Evolutionary conservation across 30 jellyfish, hydroid and myxozoan species (phyloP), one percentile per base, ranked within the genome.

Genomic region (Aurelia sp.): DNA sequence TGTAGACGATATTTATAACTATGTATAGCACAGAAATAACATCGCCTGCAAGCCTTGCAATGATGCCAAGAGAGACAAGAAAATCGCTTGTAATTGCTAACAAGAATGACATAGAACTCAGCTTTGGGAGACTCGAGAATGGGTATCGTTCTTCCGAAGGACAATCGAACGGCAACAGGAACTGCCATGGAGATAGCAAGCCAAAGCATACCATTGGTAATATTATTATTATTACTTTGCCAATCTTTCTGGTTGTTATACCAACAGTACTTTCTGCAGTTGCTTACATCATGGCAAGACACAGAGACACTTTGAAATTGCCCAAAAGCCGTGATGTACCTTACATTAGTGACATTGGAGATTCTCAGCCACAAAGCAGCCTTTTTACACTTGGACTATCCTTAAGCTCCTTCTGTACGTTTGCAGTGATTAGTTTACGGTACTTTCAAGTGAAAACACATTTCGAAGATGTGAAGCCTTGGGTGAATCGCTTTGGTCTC

Each of bases 281-380:
- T 20, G 91, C 97, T 9, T 91, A 37, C 74, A 12, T 74, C 62
- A 68, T 71, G 47, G 87, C 95, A 23, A 27, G 50, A 4, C 52
- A 37, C 60, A 40, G n/a, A 53, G 74, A 59, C 40, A 71, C 85
- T 19, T 52, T 74, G 18, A n/a, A 4, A 68, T 75, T 84, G 67
- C 88, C 89, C 50, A n/a, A 57, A 13, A 60, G 79, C 6, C 73
- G 93, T 5, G 48, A 47, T 33, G 92, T 87, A 10, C 98, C 98
- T 4, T 92, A 23, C 70, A 87, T 92, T 64, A 86, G 97, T 76
- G 97, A 92, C 81, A 76, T 87, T 74, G 97, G 97, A 37, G 75
- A 80, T 68, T 44, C 55, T 21, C 84, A 73, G 64, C 98, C 98
- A 11, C 96, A 92, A 55, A 92, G 96, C 76, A 79, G 96, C 53